Evolutionary conservation across 2,888 invertebrate species (phyloP).

Genomic region (Papilio gigon): DNA sequence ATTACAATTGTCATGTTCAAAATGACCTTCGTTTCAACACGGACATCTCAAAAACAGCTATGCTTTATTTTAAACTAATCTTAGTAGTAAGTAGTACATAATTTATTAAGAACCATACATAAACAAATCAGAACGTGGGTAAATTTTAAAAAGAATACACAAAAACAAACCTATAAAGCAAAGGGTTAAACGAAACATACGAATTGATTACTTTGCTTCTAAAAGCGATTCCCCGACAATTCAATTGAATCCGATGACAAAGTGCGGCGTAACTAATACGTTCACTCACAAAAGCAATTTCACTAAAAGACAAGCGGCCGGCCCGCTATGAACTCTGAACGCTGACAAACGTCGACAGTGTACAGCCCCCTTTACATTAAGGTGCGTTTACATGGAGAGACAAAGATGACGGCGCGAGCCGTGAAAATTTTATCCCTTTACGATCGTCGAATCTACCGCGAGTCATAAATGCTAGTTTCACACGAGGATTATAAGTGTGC

Average conservation of each 20-base stretch:
- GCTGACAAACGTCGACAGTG: constrained; percentile 56
- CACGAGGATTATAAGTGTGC: too few species aligned
- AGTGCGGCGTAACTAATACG: constrained; percentile 38
- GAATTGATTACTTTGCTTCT: constrained; percentile 34
- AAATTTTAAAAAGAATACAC: not conserved
- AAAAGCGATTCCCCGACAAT: constrained; percentile 34
- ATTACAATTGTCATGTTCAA: not conserved
- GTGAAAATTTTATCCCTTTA: too few species aligned
- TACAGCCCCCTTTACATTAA: constrained; percentile 52
- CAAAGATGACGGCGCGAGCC: too few species aligned
- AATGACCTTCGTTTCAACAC: not conserved
- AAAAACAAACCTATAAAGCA: constrained; percentile 2
- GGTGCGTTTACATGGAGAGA: not conserved
- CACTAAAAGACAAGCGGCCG: constrained; percentile 60
- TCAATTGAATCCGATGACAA: constrained; percentile 36
- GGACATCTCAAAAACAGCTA: too few species aligned
- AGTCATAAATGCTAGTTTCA: too few species aligned
- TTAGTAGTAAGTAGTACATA: not conserved
- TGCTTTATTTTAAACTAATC: not conserved
- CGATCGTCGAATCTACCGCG: too few species aligned
- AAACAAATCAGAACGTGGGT: not conserved
- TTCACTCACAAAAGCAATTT: constrained; percentile 60
- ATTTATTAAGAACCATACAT: not conserved
- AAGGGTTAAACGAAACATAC: constrained; percentile 12
- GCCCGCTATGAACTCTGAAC: constrained; percentile 50